phyloP scores from a whole-genome alignment of 2,113 vertebrate species.

The Trematocara macrostoma region DNA sequence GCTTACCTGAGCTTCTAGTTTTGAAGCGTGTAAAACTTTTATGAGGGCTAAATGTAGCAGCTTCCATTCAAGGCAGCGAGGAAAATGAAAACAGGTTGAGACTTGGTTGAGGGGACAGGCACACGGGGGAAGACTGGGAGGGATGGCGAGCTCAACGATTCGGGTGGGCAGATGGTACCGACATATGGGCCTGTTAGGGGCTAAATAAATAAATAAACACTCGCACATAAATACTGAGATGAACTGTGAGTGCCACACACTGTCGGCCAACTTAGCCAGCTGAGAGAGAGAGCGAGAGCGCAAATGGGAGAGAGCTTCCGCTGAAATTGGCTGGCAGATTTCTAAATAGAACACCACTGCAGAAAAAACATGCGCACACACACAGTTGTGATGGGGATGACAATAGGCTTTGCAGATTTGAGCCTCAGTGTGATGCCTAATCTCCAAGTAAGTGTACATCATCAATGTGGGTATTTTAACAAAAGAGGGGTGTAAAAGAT shows the following conservation, averaged over 20 bases:
- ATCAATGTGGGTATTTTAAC: background rate
- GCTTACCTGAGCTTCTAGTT: background rate
- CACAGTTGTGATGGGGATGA: background rate
- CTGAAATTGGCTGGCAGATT: slow-evolving; percentile 4
- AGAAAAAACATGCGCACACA: background rate
- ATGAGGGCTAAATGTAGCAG: background rate
- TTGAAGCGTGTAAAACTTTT: background rate
- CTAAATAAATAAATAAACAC: slow-evolving; percentile 63
- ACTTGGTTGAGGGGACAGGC: slow-evolving; percentile 22
- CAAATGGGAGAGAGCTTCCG: background rate
- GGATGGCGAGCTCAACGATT: slow-evolving; percentile 26
- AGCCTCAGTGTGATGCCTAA: slow-evolving; percentile 2
- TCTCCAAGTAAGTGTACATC: background rate
- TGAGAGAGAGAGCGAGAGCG: background rate
- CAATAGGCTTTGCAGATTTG: slow-evolving; percentile 12
- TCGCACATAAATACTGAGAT: slow-evolving; percentile 50
- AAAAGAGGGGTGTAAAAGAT: background rate
- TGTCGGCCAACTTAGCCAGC: slow-evolving; percentile 31
- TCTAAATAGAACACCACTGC: background rate
- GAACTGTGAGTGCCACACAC: slow-evolving; percentile 51
- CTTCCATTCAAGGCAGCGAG: background rate
- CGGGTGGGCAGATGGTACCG: slow-evolving; percentile 68
- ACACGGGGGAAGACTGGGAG: slow-evolving; percentile 19
- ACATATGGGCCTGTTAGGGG: slow-evolving; percentile 73
- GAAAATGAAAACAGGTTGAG: slow-evolving; percentile 23